Percentiles rank a stretch among this genome's conserved stretches.
phyloP scores from a whole-genome alignment of 2,797 vertebrate genomes.

The Sarcophilus harrisii region DNA sequence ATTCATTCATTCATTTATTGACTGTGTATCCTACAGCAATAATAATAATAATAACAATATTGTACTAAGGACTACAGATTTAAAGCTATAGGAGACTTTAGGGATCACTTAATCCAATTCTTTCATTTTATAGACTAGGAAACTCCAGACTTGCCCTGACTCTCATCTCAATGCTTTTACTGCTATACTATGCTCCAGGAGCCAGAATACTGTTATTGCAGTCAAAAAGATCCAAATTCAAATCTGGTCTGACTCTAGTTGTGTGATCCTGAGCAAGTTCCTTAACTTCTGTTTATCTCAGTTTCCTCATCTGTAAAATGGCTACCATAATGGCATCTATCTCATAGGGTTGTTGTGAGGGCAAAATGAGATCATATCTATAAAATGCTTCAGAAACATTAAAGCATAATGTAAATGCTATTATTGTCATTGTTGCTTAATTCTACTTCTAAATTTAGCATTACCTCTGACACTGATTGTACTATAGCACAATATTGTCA shows the following conservation, averaged over 20 bases:
- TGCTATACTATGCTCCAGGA: neutral
- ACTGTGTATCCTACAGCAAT: neutral
- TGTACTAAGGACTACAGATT: neutral
- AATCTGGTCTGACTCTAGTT: neutral
- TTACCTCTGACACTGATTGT: neutral
- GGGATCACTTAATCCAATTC: constrained; percentile 37
- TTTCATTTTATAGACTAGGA: neutral
- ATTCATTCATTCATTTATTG: neutral
- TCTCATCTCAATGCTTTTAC: neutral
- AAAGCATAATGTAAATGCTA: neutral
- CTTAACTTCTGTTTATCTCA: neutral
- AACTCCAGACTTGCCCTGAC: neutral
- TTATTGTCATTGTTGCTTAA: neutral
- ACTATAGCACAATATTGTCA: neutral
- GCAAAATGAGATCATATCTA: neutral
- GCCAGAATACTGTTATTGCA: neutral
- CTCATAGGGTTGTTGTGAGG: neutral
- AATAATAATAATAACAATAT: neutral
- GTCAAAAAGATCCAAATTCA: neutral
- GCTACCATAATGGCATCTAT: neutral
- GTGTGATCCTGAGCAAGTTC: neutral
- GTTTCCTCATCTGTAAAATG: neutral
- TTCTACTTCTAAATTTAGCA: neutral
- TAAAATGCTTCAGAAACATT: neutral
- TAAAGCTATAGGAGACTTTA: constrained; percentile 7